phyloP scores from a whole-genome alignment of 2,888 invertebrate genomes.

The Latrodectus hesperus region DNA sequence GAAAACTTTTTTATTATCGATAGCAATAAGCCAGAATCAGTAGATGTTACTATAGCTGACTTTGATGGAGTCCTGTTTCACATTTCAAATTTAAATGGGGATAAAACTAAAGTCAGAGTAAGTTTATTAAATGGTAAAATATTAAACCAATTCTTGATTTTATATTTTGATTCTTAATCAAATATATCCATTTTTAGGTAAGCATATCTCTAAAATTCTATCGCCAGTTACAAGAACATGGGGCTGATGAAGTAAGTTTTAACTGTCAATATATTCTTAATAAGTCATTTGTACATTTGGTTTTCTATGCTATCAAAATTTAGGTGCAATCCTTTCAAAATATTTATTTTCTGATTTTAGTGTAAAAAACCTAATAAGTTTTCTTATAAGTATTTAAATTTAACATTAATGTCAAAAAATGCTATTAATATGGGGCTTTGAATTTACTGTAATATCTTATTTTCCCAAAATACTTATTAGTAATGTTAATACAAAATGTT shows the following conservation, averaged over 20 bases:
- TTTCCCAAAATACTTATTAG: too few relatives aligned
- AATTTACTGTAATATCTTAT: too few relatives aligned
- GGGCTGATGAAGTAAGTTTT: slow-evolving; percentile 86
- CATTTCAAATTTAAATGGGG: slow-evolving; percentile 96
- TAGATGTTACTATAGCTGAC: slow-evolving; percentile 95
- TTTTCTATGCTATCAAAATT: too few relatives aligned
- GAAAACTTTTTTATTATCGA: slow-evolving; percentile 75
- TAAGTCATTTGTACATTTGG: too few relatives aligned
- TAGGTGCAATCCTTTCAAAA: too few relatives aligned
- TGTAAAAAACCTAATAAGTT: too few relatives aligned
- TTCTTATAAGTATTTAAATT: too few relatives aligned
- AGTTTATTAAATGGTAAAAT: slow-evolving; percentile 75
- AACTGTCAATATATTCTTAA: too few relatives aligned
- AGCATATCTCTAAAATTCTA: slow-evolving; percentile 99
- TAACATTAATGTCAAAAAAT: too few relatives aligned
- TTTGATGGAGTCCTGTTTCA: slow-evolving; percentile 99
- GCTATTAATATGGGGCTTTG: too few relatives aligned
- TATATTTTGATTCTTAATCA: neutral
- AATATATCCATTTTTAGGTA: slow-evolving; percentile 81
- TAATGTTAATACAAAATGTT: too few relatives aligned
- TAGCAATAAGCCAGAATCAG: slow-evolving; percentile 95
- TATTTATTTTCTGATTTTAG: too few relatives aligned
- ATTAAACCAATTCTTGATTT: neutral
- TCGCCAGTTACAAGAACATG: slow-evolving; percentile 97
- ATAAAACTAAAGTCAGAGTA: slow-evolving; percentile 98